phyloP scores from a whole-genome alignment of 2,113 vertebrate genomes.

The Chinchilla lanigera region DNA sequence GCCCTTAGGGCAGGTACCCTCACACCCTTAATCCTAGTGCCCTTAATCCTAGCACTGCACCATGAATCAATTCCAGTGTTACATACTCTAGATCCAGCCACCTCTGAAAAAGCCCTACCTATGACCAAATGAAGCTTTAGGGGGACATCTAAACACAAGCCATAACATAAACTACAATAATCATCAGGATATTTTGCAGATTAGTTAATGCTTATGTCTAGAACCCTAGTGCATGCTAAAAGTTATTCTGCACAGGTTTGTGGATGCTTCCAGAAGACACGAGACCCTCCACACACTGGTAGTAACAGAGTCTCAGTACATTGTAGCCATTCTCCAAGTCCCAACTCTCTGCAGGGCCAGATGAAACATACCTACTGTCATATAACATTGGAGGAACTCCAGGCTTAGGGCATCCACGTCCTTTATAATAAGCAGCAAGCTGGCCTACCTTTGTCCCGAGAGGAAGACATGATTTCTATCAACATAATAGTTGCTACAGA shows the following conservation, averaged over 20 bases:
- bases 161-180: neutral
- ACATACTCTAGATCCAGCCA: neutral
- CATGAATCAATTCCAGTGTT: neutral
- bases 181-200: neutral
- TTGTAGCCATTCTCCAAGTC: neutral
- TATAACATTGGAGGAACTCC: neutral
- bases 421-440: rapidly evolving
- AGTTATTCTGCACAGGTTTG: neutral
- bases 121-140: neutral
- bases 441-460: rapidly evolving
- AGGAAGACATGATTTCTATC: too few relatives aligned
- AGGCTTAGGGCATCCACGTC: neutral
- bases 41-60: neutral
- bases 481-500: rapidly evolving
- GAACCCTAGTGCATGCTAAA: neutral
- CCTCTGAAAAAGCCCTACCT: neutral
- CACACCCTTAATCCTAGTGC: neutral
- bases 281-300: neutral
- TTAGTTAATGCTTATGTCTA: neutral
- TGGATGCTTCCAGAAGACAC: neutral
- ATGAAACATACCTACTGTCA: neutral
- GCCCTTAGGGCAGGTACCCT: neutral
- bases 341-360: neutral
- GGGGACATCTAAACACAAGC: neutral
- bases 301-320: neutral